Evolutionary conservation across 2,113 vertebrate genomes (phyloP), one percentile per base, ranked within the genome.

Genomic region (Varanus salvator): DNA sequence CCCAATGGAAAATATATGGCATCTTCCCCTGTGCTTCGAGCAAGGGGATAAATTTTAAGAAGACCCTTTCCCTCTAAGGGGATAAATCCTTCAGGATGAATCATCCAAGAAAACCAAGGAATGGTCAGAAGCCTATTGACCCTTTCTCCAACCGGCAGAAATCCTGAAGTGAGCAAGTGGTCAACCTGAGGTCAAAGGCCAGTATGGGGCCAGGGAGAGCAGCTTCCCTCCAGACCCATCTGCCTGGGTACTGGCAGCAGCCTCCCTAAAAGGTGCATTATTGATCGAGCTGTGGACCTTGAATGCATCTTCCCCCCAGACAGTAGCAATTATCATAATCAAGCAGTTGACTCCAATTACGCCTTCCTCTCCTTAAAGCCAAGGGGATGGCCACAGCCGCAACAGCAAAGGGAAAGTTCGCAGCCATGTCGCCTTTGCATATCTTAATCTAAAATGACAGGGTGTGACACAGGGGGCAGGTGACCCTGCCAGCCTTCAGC

Each of bases 361-460:
- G 96, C 97, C 97, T 98, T 98, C 98, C 98, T 98, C 98, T 98
- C 97, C 97, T 98, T 97, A 97, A 97, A 96, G 97, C 97, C 95
- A 93, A 95, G 97, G 98, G 98, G 95, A 95, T 54, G 94, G 98
- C 97, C 97, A 94, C 94, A 11, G 96, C 97, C 96, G 87, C 96
- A 82, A 96, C 95, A 95, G 96, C 97, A 92, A 94, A 94, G 96
- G 96, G 97, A 96, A 97, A 97, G 97, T 97, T 97, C 96, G 95
- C 95, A 97, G 97, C 97, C 97, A 89, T 92, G 97, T 97, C 97
- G 96, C 97, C 97, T 98, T 98, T 98, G 98, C 98, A 98, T 98
- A 98, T 99, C 98, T 98, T 99, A 99, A 99, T 98, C 97, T 96
- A 95, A 98, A 99, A 98, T 98, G 99, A 98, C 98, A 99, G 98